These are phyloP conservation scores for Elgonia sp. DNA, from an alignment of 2,888 invertebrate species.

Conservation along the genomic window DNA sequence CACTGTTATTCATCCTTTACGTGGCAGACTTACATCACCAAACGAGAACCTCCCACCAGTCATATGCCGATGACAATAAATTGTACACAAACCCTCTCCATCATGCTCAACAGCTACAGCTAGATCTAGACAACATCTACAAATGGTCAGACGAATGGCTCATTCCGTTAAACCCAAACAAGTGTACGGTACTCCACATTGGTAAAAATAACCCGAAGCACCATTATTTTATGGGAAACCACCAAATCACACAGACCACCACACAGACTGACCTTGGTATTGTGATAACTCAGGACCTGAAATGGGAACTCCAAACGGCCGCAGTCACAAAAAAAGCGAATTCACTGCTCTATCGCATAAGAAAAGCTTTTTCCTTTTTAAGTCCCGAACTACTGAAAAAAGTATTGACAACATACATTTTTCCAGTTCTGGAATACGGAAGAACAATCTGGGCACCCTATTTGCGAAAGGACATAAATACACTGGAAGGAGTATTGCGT, in stretches of 20 bases:
- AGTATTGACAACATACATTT: not conserved
- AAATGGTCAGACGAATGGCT: not conserved
- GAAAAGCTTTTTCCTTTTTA: slow-evolving; percentile 5
- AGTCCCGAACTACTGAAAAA: not conserved
- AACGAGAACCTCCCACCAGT: not conserved
- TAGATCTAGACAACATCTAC: not conserved
- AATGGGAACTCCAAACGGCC: slow-evolving; percentile 4
- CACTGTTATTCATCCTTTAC: slow-evolving; percentile 31
- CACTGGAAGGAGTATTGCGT: not conserved
- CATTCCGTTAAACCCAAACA: slow-evolving; percentile 1
- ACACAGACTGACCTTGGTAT: slow-evolving; percentile 27
- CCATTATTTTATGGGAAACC: not conserved
- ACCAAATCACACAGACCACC: not conserved
- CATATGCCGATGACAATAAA: slow-evolving; percentile 39
- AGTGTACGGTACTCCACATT: slow-evolving; percentile 22
- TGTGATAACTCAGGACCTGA: not conserved
- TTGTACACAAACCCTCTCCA: slow-evolving; percentile 33
- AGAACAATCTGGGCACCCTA: slow-evolving; percentile 10
- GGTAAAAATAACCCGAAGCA: not conserved
- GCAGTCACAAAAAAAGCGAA: not conserved
- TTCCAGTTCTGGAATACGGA: slow-evolving; percentile 15
- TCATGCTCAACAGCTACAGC: not conserved
- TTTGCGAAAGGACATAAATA: not conserved
- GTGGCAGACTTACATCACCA: not conserved
- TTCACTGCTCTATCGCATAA: not conserved